Conservation (phyloP, 2,888 invertebrate genomes). For the Rhimphoctona megacephalus region DNA sequence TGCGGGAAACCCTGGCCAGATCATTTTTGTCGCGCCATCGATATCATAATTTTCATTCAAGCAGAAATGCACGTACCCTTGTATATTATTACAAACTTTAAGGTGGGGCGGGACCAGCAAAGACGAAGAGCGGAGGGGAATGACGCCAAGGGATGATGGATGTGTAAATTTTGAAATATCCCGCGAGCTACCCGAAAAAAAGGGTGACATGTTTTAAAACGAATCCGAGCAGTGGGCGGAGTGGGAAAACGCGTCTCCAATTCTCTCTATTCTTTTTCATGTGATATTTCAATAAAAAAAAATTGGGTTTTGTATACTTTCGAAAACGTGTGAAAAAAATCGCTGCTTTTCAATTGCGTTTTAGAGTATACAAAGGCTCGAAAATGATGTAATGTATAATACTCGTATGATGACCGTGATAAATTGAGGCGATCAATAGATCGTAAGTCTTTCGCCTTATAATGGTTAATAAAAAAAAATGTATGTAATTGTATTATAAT, state of each 20-base stretch:
- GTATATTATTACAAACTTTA: constrained; percentile 65
- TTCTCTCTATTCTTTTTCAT: constrained; percentile 63
- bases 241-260: constrained; percentile 71
- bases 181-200: constrained; percentile 68
- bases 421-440: neutral
- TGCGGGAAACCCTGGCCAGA: neutral
- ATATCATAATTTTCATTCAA: constrained; percentile 11
- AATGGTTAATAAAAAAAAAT: neutral
- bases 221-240: constrained; percentile 76
- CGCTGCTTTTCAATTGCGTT: neutral
- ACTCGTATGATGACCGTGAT: neutral
- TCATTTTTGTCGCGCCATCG: neutral
- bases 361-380: too few relatives aligned
- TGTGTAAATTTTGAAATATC: constrained; percentile 81
- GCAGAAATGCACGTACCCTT: constrained; percentile 57
- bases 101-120: constrained; percentile 51
- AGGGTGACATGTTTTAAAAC: constrained; percentile 71
- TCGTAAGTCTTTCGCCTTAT: neutral
- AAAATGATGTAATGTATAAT: too few relatives aligned
- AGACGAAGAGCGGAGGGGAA: constrained; percentile 51
- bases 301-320: constrained; percentile 35
- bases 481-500: neutral
- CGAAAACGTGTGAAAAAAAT: constrained; percentile 68
- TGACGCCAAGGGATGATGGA: constrained; percentile 79
- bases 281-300: constrained; percentile 56